Evolutionary conservation across 1,140 invertebrate genomes (phyloP).

Genomic region (Platyscapa corneri): DNA sequence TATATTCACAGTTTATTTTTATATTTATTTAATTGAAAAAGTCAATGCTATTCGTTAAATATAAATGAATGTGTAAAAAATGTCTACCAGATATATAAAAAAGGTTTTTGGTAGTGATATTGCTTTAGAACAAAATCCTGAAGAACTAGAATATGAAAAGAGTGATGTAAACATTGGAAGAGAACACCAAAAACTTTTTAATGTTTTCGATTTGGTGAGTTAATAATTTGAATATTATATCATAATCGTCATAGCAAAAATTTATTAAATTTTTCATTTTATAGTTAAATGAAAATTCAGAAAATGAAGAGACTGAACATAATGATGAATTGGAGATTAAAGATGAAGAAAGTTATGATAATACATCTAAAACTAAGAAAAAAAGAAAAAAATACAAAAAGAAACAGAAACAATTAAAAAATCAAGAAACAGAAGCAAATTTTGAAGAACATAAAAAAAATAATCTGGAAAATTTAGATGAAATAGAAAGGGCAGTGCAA

Average conservation of each 20-base stretch:
- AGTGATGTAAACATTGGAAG: constrained; percentile 1
- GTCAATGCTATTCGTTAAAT: background rate
- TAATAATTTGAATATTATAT: constrained; percentile 24
- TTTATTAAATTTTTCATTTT: background rate
- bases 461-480: constrained; percentile 79
- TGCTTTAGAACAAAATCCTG: background rate
- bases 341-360: background rate
- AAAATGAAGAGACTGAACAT: constrained; percentile 39
- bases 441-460: constrained; percentile 76
- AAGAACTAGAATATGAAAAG: constrained; percentile 33
- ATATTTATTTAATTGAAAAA: background rate
- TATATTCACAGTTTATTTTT: background rate
- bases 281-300: constrained; percentile 47
- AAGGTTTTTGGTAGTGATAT: constrained; percentile 43
- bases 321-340: background rate
- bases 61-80: constrained; percentile 20
- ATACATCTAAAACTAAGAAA: constrained; percentile 62
- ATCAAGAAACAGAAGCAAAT: constrained; percentile 74
- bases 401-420: constrained; percentile 61
- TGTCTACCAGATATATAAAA: constrained; percentile 49
- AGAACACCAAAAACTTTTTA: constrained; percentile 42
- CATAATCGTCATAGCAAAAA: background rate
- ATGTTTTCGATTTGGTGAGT: constrained; percentile 50
- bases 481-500: constrained; percentile 82
- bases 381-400: constrained; percentile 79